These are phyloP conservation scores for Hiodon alosoides DNA, from an alignment of 2,113 vertebrate genomes.

Conservation along the genomic window DNA sequence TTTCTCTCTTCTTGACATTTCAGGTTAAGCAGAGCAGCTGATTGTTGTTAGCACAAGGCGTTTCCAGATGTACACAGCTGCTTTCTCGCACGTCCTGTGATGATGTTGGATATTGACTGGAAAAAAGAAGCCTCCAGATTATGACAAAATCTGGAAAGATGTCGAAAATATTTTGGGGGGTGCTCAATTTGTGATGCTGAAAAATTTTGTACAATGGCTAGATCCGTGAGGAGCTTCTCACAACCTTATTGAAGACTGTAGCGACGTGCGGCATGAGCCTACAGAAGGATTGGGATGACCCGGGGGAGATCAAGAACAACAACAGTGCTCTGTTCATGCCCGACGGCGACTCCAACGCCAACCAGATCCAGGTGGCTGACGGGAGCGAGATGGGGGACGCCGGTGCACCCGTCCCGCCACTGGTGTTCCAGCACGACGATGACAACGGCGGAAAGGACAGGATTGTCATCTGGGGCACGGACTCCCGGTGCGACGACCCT, in stretches of 20 bases:
- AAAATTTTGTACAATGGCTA: background rate
- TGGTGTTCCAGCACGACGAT: conserved; percentile 36
- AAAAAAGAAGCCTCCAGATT: background rate
- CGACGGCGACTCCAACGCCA: conserved; percentile 60
- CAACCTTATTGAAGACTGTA: background rate
- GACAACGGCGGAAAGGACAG: conserved; percentile 39
- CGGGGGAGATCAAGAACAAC: conserved; percentile 53
- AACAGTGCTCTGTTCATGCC: conserved; percentile 43
- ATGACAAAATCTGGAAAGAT: background rate
- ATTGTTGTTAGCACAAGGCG: background rate
- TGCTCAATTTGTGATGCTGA: conserved; percentile 14
- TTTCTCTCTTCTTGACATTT: background rate
- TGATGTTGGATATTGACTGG: background rate
- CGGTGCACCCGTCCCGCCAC: conserved; percentile 23
- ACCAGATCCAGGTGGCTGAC: conserved; percentile 47
- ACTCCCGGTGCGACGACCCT: conserved; percentile 62
- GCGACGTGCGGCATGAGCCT: conserved; percentile 47
- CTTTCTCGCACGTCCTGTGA: background rate
- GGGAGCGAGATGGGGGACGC: conserved; percentile 30
- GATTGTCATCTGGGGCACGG: conserved; percentile 57
- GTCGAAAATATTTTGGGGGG: background rate
- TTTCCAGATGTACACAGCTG: background rate
- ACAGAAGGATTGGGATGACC: conserved; percentile 32
- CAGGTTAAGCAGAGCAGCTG: background rate
- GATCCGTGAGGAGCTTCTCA: background rate